A percentile compares a stretch with the other conserved stretches of the same genome.
These are phyloP conservation scores for Panurus biarmicus DNA, from an alignment of 2,113 vertebrate genomes.

Conservation along the genomic window DNA sequence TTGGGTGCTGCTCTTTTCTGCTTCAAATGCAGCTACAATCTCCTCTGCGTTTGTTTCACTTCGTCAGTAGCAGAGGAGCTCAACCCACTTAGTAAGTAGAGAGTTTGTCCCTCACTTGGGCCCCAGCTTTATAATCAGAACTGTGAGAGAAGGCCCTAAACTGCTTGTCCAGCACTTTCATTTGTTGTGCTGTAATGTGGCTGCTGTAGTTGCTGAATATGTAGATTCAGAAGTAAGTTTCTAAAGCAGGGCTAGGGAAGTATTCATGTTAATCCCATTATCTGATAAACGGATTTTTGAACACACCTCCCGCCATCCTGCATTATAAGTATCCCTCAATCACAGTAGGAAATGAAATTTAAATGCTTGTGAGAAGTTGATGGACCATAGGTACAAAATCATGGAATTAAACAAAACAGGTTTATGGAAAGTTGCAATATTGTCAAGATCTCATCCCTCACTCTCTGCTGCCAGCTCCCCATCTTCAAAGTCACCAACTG, in stretches of 20 bases:
- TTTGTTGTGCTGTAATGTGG: slow-evolving; percentile 47
- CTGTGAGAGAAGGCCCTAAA: neutral
- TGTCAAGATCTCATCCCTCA: slow-evolving; percentile 4
- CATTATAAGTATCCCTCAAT: slow-evolving; percentile 15
- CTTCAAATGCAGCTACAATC: neutral
- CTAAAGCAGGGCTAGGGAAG: slow-evolving; percentile 33
- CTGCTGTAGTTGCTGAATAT: slow-evolving; percentile 34
- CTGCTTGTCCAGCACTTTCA: slow-evolving; percentile 46
- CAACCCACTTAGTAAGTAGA: neutral
- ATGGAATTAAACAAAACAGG: slow-evolving; percentile 56
- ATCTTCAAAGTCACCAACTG: neutral
- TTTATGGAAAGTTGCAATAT: neutral
- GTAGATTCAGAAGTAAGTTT: slow-evolving; percentile 61
- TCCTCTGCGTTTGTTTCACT: neutral
- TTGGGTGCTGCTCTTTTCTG: neutral
- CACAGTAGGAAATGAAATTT: slow-evolving; percentile 63
- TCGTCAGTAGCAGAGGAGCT: neutral
- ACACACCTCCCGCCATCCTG: slow-evolving; percentile 42
- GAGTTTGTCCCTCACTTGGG: neutral
- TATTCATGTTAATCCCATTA: slow-evolving; percentile 65
- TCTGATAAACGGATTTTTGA: slow-evolving; percentile 71
- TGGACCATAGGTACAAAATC: slow-evolving; percentile 6
- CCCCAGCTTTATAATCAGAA: neutral
- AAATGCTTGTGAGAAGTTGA: slow-evolving; percentile 35
- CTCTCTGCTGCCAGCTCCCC: neutral